phyloP scores from a whole-genome alignment of 2,888 invertebrate genomes.

The Rhopalosiphum nymphaeae region DNA sequence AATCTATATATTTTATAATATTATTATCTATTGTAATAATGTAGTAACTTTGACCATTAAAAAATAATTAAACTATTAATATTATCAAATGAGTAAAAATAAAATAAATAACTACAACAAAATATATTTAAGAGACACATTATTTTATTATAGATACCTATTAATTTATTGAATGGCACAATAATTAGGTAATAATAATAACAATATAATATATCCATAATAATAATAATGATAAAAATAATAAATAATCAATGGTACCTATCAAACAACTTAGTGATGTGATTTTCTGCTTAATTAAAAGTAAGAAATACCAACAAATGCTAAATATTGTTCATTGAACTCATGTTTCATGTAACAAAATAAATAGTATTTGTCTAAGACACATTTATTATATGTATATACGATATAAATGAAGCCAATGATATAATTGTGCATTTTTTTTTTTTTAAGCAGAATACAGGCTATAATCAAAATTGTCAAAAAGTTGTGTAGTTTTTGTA shows the following conservation, averaged over 20 bases:
- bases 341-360: constrained; percentile 29
- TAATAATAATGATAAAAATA: constrained; percentile 53
- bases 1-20: constrained; percentile 36
- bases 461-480: constrained; percentile 53
- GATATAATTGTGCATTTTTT: constrained; percentile 42
- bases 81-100: constrained; percentile 56
- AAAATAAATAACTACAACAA: constrained; percentile 61
- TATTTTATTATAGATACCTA: constrained; percentile 53
- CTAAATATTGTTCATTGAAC: constrained; percentile 16
- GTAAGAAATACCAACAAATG: constrained; percentile 26
- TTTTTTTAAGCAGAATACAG: constrained; percentile 51
- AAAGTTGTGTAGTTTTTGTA: constrained; percentile 38
- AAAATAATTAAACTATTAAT: constrained; percentile 60
- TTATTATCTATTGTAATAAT: constrained; percentile 50
- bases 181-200: constrained; percentile 58
- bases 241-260: constrained; percentile 58
- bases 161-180: constrained; percentile 60
- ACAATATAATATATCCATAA: constrained; percentile 36
- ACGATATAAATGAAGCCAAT: constrained; percentile 19
- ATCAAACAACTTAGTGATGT: constrained; percentile 53
- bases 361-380: constrained; percentile 33
- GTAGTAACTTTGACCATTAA: constrained; percentile 65
- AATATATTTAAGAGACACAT: constrained; percentile 56
- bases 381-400: constrained; percentile 27
- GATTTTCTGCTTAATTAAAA: constrained; percentile 42